phyloP scores from a whole-genome alignment of 1,140 invertebrate species.

The Drosophila tani region DNA sequence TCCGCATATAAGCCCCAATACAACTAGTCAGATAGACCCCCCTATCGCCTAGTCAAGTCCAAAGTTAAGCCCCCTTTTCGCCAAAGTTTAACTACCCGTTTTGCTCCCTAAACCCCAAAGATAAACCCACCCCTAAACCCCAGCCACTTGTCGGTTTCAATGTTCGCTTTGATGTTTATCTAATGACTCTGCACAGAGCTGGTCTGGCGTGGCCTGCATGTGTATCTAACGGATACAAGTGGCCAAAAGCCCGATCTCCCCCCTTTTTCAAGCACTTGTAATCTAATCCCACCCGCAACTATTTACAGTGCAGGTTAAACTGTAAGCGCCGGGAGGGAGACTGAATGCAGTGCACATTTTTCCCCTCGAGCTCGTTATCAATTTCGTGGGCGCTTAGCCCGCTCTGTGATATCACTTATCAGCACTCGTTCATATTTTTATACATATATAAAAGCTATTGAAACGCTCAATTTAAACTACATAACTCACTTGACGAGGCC shows the following conservation, averaged over 20 bases:
- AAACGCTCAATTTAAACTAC: slow-evolving; percentile 28
- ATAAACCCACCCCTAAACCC: neutral
- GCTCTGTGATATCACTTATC: slow-evolving; percentile 41
- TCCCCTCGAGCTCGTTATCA: slow-evolving; percentile 34
- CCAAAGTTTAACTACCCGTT: slow-evolving; percentile 9
- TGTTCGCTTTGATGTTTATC: slow-evolving; percentile 52
- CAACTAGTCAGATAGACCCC: neutral
- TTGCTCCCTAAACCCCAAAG: neutral
- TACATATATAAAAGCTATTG: neutral
- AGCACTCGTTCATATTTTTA: slow-evolving; percentile 1
- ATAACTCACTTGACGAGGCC: slow-evolving; percentile 19
- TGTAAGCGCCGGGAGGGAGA: slow-evolving; percentile 26
- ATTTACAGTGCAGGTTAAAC: slow-evolving; percentile 40
- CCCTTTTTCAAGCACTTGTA: slow-evolving; percentile 9
- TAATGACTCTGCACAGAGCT: slow-evolving; percentile 34
- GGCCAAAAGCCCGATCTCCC: slow-evolving; percentile 1
- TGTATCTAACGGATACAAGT: slow-evolving; percentile 38
- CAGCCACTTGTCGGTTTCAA: slow-evolving; percentile 40
- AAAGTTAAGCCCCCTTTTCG: neutral
- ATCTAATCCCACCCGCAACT: slow-evolving; percentile 29
- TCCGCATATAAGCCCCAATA: neutral
- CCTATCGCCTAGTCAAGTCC: neutral
- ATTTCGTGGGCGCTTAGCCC: slow-evolving; percentile 6
- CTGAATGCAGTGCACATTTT: neutral
- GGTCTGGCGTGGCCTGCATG: slow-evolving; percentile 16